Conservation (phyloP, 2,888 invertebrate species). For the Epinotia ramella region DNA sequence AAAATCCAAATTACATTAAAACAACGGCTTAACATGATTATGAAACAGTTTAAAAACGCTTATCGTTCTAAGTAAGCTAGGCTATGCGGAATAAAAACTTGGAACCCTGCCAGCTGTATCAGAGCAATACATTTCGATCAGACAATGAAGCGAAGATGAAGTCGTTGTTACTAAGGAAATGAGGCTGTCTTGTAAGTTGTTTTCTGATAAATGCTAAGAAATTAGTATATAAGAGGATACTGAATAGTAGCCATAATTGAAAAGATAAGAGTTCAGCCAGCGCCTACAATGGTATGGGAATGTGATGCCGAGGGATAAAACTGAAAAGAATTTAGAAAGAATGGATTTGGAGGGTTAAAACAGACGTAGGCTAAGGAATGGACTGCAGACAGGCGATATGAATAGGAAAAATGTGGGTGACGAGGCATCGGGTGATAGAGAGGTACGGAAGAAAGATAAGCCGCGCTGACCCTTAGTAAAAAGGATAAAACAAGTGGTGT, state of each 20-base stretch:
- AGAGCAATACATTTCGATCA: conserved; percentile 8
- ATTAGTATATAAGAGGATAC: neutral
- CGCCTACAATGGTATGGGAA: neutral
- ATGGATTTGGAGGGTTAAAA: neutral
- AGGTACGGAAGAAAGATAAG: neutral
- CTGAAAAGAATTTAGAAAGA: neutral
- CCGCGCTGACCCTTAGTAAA: neutral
- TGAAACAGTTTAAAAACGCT: conserved; percentile 1
- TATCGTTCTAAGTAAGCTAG: neutral
- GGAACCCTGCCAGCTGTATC: conserved; percentile 10
- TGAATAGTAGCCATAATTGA: neutral
- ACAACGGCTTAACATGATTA: neutral
- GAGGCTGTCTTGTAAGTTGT: neutral
- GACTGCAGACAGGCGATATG: neutral
- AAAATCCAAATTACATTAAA: neutral
- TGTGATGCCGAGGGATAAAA: neutral
- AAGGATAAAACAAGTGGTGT: neutral
- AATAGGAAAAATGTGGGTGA: neutral
- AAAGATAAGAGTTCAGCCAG: neutral
- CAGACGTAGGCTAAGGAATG: neutral
- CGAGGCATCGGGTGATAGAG: neutral
- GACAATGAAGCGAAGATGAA: conserved; percentile 5
- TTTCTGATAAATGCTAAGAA: neutral
- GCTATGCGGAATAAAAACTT: conserved; percentile 8
- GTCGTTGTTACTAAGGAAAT: neutral